Base-by-base conservation (phyloP, 2,113 vertebrate species). In the Gambusia holbrooki region DNA sequence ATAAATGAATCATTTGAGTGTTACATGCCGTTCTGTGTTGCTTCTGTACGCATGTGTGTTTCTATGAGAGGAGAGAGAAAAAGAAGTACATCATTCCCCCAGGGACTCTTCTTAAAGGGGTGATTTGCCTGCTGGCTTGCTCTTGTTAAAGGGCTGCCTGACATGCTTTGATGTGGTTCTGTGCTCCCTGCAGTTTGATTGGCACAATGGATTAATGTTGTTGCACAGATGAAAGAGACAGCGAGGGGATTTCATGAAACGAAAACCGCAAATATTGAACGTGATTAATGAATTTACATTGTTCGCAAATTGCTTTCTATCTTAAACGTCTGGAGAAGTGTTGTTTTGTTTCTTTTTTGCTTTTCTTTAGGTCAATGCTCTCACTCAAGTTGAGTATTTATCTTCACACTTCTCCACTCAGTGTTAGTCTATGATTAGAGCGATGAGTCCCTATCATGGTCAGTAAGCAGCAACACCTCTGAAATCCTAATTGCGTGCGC, bases 81-180 rank as follows among this genome's bases (percentile, higher is more conserved):
- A 68, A 62, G 76, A 78, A 60, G 70, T 73, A 66, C 74, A 79
- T 83, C 83, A 70, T 87, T 87, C 76, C 87, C 75, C 32, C 58
- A 25, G 88, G 81, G 90, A 84, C 75, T 79, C 69, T 88, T 79
- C 85, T 90, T 92, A 87, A 91, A 90, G 80, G 85, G 82, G 69
- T 88, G 88, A 88, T 92, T 92, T 91, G 91, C 90, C 90, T 91
- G 87, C 85, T 80, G 87, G 86, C 86, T 78, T 77, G 82, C 87
- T 87, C 86, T 76, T 87, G 88, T 89, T 91, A 89, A 91, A 89
- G 88, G 87, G 58, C 77, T 80, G 82, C 76, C 89, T 91, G 89
- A 89, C 89, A 86, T 76, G 88, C 90, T 92, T 93, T 92, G 88
- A 93, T 92, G 88, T 89, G 87, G 66, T 85, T 86, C 76, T 81